Percentiles rank a stretch among this genome's conserved stretches.
Conservation (phyloP, 64 coral and sea anemone species). For the Stichodactyla helianthus region DNA sequence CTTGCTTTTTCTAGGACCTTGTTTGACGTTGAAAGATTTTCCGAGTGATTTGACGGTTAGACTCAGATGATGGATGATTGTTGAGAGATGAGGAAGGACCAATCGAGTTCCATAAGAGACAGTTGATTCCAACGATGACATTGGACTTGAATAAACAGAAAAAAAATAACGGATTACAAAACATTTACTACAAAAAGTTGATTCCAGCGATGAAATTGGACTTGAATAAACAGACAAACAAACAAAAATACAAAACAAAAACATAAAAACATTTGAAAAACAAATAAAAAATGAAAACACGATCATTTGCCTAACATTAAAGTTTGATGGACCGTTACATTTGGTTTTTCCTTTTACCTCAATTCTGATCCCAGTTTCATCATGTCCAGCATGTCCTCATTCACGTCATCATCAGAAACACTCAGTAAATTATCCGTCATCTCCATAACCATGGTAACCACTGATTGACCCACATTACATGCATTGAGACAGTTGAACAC, state of each 20-base stretch:
- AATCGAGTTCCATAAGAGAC: constrained; percentile 46
- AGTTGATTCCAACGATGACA: background rate
- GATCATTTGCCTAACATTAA: too few relatives aligned
- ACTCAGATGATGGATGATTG: constrained; percentile 68
- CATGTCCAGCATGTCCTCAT: constrained; percentile 17
- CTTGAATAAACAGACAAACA: too few relatives aligned
- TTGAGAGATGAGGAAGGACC: constrained; percentile 67
- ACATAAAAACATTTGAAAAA: too few relatives aligned
- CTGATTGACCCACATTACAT: constrained; percentile 39
- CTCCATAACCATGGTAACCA: constrained; percentile 92
- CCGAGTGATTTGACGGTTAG: constrained; percentile 36
- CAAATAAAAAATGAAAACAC: too few relatives aligned
- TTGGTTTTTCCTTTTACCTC: background rate
- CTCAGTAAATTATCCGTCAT: constrained; percentile 82
- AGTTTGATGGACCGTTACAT: too few relatives aligned
- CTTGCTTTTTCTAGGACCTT: constrained; percentile 25
- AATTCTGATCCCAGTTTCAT: constrained; percentile 25
- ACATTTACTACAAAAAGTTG: background rate
- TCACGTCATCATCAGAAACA: background rate
- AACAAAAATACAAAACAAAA: too few relatives aligned
- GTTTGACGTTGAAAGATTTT: constrained; percentile 31
- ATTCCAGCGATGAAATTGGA: too few relatives aligned
- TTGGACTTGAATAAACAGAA: background rate
- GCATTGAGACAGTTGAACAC: constrained; percentile 70
- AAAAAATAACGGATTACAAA: background rate